Base-by-base conservation (phyloP, 2,888 invertebrate genomes). In the Brachypalpus laphriformis region DNA sequence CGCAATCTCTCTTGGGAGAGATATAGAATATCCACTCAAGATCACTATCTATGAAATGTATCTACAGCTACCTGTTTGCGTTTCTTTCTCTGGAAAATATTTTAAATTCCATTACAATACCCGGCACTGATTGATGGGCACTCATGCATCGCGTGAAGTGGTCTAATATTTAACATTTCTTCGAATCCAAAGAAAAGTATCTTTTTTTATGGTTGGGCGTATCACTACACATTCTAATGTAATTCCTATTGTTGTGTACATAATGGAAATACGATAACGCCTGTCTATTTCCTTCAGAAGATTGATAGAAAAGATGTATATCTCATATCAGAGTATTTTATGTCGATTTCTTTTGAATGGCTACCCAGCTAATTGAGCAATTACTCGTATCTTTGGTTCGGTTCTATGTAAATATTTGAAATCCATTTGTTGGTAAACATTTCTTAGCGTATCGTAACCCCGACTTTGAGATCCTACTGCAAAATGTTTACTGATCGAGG, bases 111-210 rank as follows among this genome's bases (percentile, higher is more conserved):
- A 78, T 49, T 42, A 54, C 20, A 40, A 42, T 16, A 22, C 59
- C 18, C 54, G 42, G 42, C 59, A 40, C 45, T 83, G 78, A 83
- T 78, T 74, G 83, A 83, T 78, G 25, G 83, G 14, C 78, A 75
- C 74, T 74, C 54, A 54, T 37, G 51, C 59, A n/a, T 40, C 47
- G 59, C 54, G 71, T 72, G 71, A 72, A 77, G 72, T 82, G 66
- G 66, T 59, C 71, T 66, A 82, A 72, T 77, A 77, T 66, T 66
- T 72, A 25, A 45, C 31, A 40, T 61, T 72, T 72, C 42, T 11
- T 14, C 18, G 18, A 76, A 49, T 31, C 22, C 1, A 59, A 51
- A 11, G 57, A 63, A 65, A 63, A 31, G 45, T 28, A 47, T 70
- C 34, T 70, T 34, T 25, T n/a, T 70, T 22, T 2, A 20, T 57